phyloP scores from a whole-genome alignment of 2,113 vertebrate genomes.

The Indicator maculatus region DNA sequence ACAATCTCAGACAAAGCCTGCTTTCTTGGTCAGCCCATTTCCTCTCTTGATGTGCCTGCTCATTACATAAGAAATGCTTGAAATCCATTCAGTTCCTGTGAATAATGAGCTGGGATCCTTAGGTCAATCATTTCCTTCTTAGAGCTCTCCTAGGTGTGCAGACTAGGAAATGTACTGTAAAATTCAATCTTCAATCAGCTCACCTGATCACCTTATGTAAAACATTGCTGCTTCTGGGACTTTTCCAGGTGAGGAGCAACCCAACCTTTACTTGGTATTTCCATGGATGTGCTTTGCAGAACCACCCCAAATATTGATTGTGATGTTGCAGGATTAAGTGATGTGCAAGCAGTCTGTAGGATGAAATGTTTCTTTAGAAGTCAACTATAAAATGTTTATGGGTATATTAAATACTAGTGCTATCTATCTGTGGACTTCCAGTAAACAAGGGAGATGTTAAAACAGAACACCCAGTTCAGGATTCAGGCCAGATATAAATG shows the following conservation, averaged over 20 bases:
- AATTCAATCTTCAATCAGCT: background rate
- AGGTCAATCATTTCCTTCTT: background rate
- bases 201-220: background rate
- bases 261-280: background rate
- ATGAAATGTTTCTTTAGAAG: background rate
- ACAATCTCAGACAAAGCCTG: background rate
- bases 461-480: background rate
- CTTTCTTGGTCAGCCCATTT: background rate
- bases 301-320: background rate
- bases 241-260: background rate
- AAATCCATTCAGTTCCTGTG: background rate
- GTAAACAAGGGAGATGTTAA: background rate
- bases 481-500: background rate
- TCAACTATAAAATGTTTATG: background rate
- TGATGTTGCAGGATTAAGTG: background rate
- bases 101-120: background rate
- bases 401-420: background rate
- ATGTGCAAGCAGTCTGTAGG: background rate
- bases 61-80: background rate
- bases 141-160: background rate
- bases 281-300: background rate
- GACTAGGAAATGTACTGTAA: background rate
- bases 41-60: background rate
- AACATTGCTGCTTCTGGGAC: background rate
- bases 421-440: background rate